Conservation (phyloP, 1,140 invertebrate species). For the Drosophila serrata region DNA sequence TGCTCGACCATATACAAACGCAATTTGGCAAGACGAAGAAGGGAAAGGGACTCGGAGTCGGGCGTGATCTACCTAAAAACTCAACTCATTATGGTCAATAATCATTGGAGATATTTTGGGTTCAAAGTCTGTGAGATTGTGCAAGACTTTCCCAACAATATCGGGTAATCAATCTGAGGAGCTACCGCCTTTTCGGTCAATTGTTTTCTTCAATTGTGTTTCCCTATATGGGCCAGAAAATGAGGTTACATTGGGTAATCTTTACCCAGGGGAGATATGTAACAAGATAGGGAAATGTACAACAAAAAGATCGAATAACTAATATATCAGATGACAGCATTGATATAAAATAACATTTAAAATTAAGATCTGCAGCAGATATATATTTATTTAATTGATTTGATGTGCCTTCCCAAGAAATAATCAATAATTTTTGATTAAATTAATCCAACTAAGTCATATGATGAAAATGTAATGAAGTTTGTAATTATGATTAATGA, state of each 20-base stretch:
- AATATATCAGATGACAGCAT: slow-evolving; percentile 27
- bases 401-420: not conserved
- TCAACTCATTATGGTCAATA: slow-evolving; percentile 67
- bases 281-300: slow-evolving; percentile 22
- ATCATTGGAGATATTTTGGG: slow-evolving; percentile 33
- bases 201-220: slow-evolving; percentile 51
- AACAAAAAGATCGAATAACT: slow-evolving; percentile 34
- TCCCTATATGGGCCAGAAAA: slow-evolving; percentile 58
- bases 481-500: not conserved
- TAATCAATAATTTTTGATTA: not conserved
- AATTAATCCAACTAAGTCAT: too few relatives aligned
- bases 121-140: slow-evolving; percentile 16
- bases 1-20: slow-evolving; percentile 64
- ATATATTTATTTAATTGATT: not conserved
- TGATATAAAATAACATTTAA: not conserved
- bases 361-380: not conserved
- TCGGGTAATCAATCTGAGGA: slow-evolving; percentile 63
- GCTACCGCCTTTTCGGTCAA: slow-evolving; percentile 57
- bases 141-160: slow-evolving; percentile 54
- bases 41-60: slow-evolving; percentile 6
- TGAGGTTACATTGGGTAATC: slow-evolving; percentile 35
- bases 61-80: slow-evolving; percentile 77
- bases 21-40: slow-evolving; percentile 42
- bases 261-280: slow-evolving; percentile 2
- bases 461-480: not conserved